A percentile compares a stretch with the other conserved stretches of the same genome.
Conservation (phyloP, 2,113 vertebrate genomes). For the Oreotrochilus melanogaster region DNA sequence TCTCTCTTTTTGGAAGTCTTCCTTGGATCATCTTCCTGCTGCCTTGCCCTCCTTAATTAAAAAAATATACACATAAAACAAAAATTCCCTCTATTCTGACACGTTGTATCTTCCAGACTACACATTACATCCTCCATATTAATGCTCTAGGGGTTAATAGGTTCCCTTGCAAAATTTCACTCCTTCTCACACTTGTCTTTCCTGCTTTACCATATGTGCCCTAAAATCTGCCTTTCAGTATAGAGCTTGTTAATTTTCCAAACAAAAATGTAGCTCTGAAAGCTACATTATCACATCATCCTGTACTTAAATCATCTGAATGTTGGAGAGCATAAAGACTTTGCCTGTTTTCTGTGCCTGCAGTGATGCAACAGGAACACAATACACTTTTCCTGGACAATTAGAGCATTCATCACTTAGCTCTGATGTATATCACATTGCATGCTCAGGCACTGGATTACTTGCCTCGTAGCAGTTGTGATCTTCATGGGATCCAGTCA, state of each 20-base stretch:
- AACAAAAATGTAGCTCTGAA: conserved; percentile 17
- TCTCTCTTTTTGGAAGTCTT: background rate
- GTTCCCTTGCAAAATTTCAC: conserved; percentile 61
- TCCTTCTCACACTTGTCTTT: conserved; percentile 66
- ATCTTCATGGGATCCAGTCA: background rate
- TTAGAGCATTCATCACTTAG: background rate
- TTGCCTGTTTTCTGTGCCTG: background rate
- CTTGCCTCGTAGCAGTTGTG: background rate
- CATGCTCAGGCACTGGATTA: background rate
- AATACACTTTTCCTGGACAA: background rate
- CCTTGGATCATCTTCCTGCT: background rate
- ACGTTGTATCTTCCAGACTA: conserved; percentile 41
- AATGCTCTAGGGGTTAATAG: conserved; percentile 52
- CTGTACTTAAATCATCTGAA: background rate
- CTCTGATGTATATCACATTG: background rate
- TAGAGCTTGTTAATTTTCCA: conserved; percentile 58
- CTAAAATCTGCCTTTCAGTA: conserved; percentile 67
- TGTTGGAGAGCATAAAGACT: background rate
- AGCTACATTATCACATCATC: background rate
- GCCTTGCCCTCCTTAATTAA: background rate
- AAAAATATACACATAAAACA: background rate
- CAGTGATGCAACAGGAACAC: background rate
- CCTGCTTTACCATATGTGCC: conserved; percentile 57
- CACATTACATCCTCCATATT: conserved; percentile 27
- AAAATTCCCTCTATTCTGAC: background rate